phyloP scores from a whole-genome alignment of 2,113 vertebrate genomes.

The Myotis yumanensis region DNA sequence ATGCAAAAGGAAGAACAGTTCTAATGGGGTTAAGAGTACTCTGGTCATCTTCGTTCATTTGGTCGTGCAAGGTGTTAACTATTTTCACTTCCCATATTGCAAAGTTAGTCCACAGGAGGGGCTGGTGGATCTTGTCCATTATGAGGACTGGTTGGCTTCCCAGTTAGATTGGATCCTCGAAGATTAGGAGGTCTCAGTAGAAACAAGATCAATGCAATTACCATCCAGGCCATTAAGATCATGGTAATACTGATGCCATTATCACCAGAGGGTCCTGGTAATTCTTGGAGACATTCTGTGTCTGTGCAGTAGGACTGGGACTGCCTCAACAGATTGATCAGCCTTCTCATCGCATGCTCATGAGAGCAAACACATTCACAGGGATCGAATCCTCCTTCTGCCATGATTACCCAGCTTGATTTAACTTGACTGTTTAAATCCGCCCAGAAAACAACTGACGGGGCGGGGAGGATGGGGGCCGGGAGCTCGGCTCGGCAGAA shows the following conservation, averaged over 20 bases:
- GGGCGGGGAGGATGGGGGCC: slow-evolving; percentile 65
- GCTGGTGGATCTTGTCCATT: slow-evolving; percentile 91
- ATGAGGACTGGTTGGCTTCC: slow-evolving; percentile 89
- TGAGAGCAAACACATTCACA: slow-evolving; percentile 98
- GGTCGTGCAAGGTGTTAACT: slow-evolving; percentile 83
- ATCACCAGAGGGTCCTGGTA: slow-evolving; percentile 91
- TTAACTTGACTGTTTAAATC: slow-evolving; percentile 76
- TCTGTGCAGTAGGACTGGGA: too few species aligned
- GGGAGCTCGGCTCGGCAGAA: slow-evolving; percentile 25
- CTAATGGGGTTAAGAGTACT: slow-evolving; percentile 79
- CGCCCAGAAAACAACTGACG: slow-evolving; percentile 69
- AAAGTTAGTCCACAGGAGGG: slow-evolving; percentile 92
- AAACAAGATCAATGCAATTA: slow-evolving; percentile 93
- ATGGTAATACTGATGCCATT: slow-evolving; percentile 90
- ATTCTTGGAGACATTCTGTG: too few species aligned
- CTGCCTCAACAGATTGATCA: slow-evolving; percentile 98
- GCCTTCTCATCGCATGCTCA: slow-evolving; percentile 96
- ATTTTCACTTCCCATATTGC: slow-evolving; percentile 68
- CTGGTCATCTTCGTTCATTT: slow-evolving; percentile 85
- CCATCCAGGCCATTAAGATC: slow-evolving; percentile 95
- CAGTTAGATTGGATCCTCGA: slow-evolving; percentile 85
- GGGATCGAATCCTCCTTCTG: slow-evolving; percentile 97
- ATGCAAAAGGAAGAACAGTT: slow-evolving; percentile 76
- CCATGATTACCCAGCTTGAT: slow-evolving; percentile 88
- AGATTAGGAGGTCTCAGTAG: slow-evolving; percentile 92